phyloP scores from a whole-genome alignment of 2,797 vertebrate species.

The Pangasius macronema region DNA sequence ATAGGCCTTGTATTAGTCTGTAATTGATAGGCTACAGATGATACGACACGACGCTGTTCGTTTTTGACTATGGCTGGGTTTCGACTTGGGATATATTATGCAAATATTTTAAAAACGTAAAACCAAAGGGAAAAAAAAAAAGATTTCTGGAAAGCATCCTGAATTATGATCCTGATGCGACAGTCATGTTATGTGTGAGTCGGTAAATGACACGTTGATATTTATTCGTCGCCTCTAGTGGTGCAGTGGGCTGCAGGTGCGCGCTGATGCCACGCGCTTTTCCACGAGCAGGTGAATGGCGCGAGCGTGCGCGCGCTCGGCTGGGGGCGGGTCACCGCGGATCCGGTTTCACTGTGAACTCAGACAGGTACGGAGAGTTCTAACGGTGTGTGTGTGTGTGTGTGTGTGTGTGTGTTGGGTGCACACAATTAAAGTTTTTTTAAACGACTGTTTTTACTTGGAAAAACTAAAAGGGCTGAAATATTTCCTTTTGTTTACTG shows the following conservation, averaged over 20 bases:
- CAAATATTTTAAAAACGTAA: conserved; percentile 5
- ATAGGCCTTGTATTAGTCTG: not conserved
- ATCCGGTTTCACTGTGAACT: not conserved
- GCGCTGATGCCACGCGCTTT: not conserved
- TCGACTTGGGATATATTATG: conserved; percentile 14
- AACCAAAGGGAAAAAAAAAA: not conserved
- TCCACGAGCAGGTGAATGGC: not conserved
- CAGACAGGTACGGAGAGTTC: not conserved
- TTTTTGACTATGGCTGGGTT: not conserved
- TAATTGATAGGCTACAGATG: not conserved
- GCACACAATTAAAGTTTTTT: not conserved
- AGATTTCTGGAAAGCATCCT: conserved; percentile 1
- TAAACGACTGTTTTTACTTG: not conserved
- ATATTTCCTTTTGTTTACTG: not conserved
- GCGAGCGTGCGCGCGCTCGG: not conserved
- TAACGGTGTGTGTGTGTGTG: not conserved
- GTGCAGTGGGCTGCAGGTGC: conserved; percentile 7
- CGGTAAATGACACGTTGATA: not conserved
- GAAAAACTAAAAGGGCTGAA: not conserved
- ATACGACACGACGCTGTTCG: not conserved
- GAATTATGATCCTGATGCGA: not conserved
- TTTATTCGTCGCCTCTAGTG: not conserved
- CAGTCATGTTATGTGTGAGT: not conserved
- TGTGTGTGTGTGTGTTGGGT: no score
- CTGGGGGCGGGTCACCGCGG: not conserved